Base-by-base conservation (phyloP, 2,113 vertebrate genomes). In the Passer montanus region DNA sequence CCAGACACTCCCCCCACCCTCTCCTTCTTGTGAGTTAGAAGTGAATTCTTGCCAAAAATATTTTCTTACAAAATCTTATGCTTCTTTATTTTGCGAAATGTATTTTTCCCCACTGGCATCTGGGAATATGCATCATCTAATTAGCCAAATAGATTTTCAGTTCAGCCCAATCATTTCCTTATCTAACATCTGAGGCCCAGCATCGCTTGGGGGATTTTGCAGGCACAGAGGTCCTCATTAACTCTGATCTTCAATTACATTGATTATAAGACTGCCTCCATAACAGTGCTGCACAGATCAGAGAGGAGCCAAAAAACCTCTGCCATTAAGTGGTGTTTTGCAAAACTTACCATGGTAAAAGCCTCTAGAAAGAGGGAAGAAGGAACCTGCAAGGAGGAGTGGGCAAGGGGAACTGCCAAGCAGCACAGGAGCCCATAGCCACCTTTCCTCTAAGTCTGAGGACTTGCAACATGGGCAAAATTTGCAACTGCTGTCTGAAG, bases 101-200 rank as follows among this genome's bases (percentile, higher is more conserved):
- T 76, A 93, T 90, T 94, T 94, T 93, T 89, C 83, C 95, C 79
- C 87, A 82, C 70, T 50, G 86, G 79, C 97, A 96, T 94, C 86
- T 97, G 97, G 98, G 97, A 98, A 98, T 98, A 97, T 96, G 96
- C 96, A 97, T 97, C 97, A 97, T 97, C 98, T 98, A 98, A 98
- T 98, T 98, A 98, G 97, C 96, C 97, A 98, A 98, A 98, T 98
- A 96, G 98, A 98, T 98, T 98, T 98, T 98, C 97, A 98, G 97
- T 98, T 98, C 97, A 98, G 97, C 95, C 97, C 98, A 98, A 98
- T 98, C 97, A 97, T 98, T 98, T 97, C 95, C 95, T 98, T 98
- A 98, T 98, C 98, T 98, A 97, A 95, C 94, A 97, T 98, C 97
- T 97, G 97, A 98, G 97, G 95, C 96, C 96, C 69, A 47, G 96